These are phyloP conservation scores for Talpa occidentalis DNA, from an alignment of 2,113 vertebrate species.

Conservation along the genomic window DNA sequence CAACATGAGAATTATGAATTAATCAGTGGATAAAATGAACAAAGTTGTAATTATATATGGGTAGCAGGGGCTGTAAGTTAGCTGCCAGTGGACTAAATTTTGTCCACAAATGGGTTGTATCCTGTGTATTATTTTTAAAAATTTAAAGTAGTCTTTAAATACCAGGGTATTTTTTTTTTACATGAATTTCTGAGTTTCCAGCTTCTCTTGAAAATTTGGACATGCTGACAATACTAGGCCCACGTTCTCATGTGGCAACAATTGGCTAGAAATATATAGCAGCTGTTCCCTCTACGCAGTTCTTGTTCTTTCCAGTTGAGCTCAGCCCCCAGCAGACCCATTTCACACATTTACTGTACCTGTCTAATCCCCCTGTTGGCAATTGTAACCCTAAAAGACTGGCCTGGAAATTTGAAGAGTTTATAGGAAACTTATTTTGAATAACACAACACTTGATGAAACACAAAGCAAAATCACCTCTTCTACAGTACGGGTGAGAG, in stretches of 20 bases:
- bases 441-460: background rate
- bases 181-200: slow-evolving; percentile 9
- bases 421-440: slow-evolving; percentile 34
- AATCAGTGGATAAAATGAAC: background rate
- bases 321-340: background rate
- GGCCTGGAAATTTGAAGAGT: background rate
- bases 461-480: background rate
- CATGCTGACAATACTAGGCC: background rate
- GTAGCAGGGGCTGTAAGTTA: background rate
- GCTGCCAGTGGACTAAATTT: background rate
- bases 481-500: background rate
- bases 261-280: background rate
- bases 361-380: background rate
- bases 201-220: slow-evolving; percentile 45
- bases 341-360: background rate
- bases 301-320: background rate
- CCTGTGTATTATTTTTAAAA: background rate
- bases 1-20: background rate
- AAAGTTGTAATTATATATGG: background rate
- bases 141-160: slow-evolving; percentile 34
- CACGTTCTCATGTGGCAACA: background rate
- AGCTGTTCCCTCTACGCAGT: background rate
- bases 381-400: background rate
- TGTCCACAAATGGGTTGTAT: background rate
- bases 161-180: background rate